These are phyloP conservation scores for Theristus sp. DNA, from an alignment of 2,888 invertebrate genomes.

Conservation along the genomic window DNA sequence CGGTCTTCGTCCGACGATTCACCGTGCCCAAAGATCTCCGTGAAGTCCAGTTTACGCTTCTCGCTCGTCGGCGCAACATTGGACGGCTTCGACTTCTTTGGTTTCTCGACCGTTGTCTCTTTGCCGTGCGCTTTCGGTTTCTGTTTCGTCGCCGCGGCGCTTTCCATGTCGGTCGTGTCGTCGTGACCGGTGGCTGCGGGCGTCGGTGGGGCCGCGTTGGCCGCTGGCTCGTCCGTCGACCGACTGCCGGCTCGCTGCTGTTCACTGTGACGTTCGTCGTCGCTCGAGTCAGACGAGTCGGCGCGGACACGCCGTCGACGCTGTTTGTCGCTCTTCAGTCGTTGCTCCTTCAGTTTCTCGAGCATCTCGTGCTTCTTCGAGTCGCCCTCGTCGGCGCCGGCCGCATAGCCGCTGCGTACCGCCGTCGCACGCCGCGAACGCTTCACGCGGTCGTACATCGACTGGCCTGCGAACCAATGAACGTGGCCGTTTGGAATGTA, in stretches of 20 bases:
- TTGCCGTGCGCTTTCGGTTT: neutral
- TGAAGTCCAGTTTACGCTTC: neutral
- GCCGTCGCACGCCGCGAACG: conserved; percentile 1
- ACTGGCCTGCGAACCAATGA: no score
- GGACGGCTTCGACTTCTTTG: neutral
- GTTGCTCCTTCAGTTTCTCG: neutral
- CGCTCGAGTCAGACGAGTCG: no score
- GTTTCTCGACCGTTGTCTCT: neutral
- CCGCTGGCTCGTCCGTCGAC: neutral
- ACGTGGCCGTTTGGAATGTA: no score
- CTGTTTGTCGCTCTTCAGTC: no score
- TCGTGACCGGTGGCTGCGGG: neutral
- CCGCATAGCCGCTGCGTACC: neutral
- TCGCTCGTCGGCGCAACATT: neutral
- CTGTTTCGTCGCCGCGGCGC: no score
- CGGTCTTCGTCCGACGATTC: neutral
- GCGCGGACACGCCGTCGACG: no score
- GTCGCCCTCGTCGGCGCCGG: neutral
- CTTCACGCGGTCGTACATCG: conserved; percentile 10
- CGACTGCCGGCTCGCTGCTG: no score
- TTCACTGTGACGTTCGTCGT: no score
- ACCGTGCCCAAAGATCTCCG: neutral
- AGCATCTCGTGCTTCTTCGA: neutral
- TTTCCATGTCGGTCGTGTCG: no score
- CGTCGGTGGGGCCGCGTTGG: neutral